Evolutionary conservation across 2,797 vertebrate genomes (phyloP).

Genomic region (Clarias platycephalus): DNA sequence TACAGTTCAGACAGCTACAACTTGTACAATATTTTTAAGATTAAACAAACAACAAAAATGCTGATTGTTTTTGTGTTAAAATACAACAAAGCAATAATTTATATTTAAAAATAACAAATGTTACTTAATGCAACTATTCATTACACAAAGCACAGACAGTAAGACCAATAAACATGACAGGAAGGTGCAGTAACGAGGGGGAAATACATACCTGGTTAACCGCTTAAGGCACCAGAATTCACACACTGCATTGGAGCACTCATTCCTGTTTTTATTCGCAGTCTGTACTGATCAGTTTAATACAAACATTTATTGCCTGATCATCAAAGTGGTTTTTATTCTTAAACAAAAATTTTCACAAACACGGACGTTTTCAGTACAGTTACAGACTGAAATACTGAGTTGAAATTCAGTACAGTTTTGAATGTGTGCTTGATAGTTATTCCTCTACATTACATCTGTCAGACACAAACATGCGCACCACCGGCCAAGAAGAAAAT

Average conservation of each 20-base stretch:
- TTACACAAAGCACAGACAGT: not conserved
- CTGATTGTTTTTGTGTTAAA: not conserved
- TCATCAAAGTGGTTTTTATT: no score
- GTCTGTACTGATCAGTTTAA: not conserved
- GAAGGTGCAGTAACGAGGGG: not conserved
- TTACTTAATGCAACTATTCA: not conserved
- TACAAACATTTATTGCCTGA: not conserved
- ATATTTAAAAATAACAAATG: not conserved
- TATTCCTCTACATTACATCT: not conserved
- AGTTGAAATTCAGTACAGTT: not conserved
- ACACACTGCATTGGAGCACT: not conserved
- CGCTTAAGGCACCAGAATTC: not conserved
- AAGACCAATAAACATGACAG: not conserved
- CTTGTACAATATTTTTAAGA: not conserved
- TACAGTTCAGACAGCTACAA: not conserved
- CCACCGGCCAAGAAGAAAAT: not conserved
- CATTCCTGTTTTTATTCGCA: not conserved
- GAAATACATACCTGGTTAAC: not conserved
- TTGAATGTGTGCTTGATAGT: not conserved
- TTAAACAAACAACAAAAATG: not conserved
- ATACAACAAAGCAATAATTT: not conserved
- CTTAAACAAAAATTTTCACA: not conserved
- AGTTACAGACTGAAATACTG: not conserved
- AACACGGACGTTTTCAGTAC: not conserved
- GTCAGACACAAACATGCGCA: not conserved